A percentile compares a stretch with the other conserved stretches of the same genome.
These are phyloP conservation scores for Anorthoa munda DNA, from an alignment of 2,888 invertebrate genomes.

Conservation along the genomic window DNA sequence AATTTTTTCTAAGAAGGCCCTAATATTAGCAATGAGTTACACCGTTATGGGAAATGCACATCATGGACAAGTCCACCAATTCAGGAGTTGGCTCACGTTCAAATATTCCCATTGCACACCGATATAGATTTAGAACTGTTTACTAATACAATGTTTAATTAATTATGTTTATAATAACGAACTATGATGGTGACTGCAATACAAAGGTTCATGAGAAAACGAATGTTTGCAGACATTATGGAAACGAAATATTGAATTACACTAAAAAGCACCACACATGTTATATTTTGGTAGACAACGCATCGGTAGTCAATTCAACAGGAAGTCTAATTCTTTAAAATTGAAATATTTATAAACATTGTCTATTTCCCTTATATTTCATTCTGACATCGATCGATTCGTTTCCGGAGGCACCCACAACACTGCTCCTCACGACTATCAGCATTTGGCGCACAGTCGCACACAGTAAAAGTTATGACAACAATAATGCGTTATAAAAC, in stretches of 20 bases:
- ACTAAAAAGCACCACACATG: not conserved
- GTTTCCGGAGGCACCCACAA: slow-evolving; percentile 55
- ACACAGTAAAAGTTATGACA: slow-evolving; percentile 87
- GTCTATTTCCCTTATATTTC: slow-evolving; percentile 30
- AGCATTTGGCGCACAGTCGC: slow-evolving; percentile 65
- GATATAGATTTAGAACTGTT: slow-evolving; percentile 12
- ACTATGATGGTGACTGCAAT: not conserved
- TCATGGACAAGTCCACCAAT: not conserved
- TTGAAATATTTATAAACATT: slow-evolving; percentile 35
- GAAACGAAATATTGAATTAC: slow-evolving; percentile 20
- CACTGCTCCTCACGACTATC: slow-evolving; percentile 47
- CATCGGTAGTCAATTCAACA: not conserved
- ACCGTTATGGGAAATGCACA: not conserved
- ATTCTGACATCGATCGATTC: slow-evolving; percentile 20
- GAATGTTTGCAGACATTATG: slow-evolving; percentile 6
- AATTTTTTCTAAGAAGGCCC: not conserved
- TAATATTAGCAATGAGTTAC: not conserved
- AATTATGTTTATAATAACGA: slow-evolving; percentile 12
- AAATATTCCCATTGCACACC: not conserved
- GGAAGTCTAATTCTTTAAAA: slow-evolving; percentile 9
- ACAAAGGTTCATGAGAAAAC: not conserved
- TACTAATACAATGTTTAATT: slow-evolving; percentile 9
- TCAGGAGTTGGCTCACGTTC: slow-evolving; percentile 15
- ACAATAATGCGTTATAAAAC: slow-evolving; percentile 89
- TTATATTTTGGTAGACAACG: slow-evolving; percentile 3